Percentiles rank a stretch among this genome's conserved stretches.
Evolutionary conservation across 2,888 invertebrate species (phyloP).

Genomic region (Tetrapedia diversipes): DNA sequence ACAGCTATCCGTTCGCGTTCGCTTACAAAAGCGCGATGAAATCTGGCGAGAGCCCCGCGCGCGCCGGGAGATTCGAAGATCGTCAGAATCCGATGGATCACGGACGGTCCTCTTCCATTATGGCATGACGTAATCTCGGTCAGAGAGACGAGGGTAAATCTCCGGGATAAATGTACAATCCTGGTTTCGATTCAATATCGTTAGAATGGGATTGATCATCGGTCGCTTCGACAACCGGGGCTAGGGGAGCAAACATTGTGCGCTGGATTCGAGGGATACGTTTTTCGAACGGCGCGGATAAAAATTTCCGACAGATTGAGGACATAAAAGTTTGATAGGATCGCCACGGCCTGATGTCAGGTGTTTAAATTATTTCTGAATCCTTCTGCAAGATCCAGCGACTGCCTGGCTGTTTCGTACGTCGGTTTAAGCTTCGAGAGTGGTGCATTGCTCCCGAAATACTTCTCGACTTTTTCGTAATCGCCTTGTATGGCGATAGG

Average conservation of each 20-base stretch:
- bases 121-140: conserved; percentile 52
- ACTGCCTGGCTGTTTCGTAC: too few species aligned
- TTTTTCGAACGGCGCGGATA: background rate
- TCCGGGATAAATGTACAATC: conserved; percentile 24
- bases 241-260: background rate
- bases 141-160: conserved; percentile 45
- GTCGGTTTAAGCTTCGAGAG: too few species aligned
- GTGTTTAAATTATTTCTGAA: too few species aligned
- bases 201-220: conserved; percentile 10
- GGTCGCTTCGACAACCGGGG: background rate
- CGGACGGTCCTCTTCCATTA: conserved; percentile 46
- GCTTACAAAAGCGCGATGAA: conserved; percentile 24
- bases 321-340: background rate
- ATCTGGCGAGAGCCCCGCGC: conserved; percentile 22
- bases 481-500: too few species aligned
- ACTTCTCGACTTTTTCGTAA: too few species aligned
- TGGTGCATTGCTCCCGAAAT: too few species aligned
- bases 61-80: conserved; percentile 1
- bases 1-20: conserved; percentile 36
- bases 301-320: background rate
- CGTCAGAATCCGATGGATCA: conserved; percentile 31
- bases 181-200: conserved; percentile 16
- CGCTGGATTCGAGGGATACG: background rate
- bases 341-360: too few species aligned
- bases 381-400: too few species aligned